Base-by-base conservation (phyloP, 2,113 vertebrate species). In the Gasterosteus aculeatus region DNA sequence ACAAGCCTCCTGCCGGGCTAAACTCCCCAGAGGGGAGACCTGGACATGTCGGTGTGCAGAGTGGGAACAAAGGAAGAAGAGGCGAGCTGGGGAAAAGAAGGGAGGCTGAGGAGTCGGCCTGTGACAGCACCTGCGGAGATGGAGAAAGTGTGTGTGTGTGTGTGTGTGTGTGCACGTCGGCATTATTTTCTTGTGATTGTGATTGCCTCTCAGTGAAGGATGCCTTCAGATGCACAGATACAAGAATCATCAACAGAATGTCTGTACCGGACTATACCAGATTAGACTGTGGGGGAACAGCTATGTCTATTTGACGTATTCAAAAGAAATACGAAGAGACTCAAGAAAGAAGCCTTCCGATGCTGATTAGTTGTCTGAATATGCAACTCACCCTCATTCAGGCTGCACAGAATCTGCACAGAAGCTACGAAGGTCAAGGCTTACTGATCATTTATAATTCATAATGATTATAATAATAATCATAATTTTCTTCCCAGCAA, bases 41-140 rank as follows among this genome's bases (percentile, higher is more conserved):
- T 93, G 93, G 93, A 93, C 93, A 93, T 88, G 92, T 90, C 83
- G 85, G 84, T 89, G 89, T 92, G 90, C 87, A 91, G 86, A 84
- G 86, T 84, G 87, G 92, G 92, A 93, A 94, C 93, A 94, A 94
- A 93, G 89, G 87, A 79, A 91, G 88, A 59, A 91, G 85, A 85
- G 84, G 83, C 80, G 71, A 90, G 88, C 72, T 75, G 77, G 80
- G 75, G 81, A 83, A 80, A 75, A 86, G 87, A 85, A 56, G 76
- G 87, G 81, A 85, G 76, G 89, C 77, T 87, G 88, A 90, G 77
- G 87, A 89, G 86, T 72, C 80, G 89, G 88, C 88, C 86, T 75
- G 64, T 91, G 92, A 92, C 89, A 89, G 89, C 83, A 87, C 87
- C 85, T 83, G 84, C 85, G 87, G 89, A 89, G 86, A 83, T 72